phyloP scores from a whole-genome alignment of 2,797 vertebrate genomes.

The Vespertilio murinus region DNA sequence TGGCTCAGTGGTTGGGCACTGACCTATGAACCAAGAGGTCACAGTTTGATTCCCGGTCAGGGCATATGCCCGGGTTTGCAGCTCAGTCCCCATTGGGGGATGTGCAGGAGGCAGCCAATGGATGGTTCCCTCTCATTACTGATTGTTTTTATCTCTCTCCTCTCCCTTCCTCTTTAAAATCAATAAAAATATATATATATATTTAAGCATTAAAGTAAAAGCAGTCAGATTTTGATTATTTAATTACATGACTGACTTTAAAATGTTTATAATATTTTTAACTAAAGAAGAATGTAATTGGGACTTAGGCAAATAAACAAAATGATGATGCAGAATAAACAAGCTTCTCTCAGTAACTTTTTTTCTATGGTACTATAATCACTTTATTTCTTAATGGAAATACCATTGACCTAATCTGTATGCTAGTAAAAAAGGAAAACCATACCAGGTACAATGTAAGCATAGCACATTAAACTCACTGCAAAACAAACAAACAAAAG shows the following conservation, averaged over 20 bases:
- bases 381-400: conserved; percentile 57
- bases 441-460: conserved; percentile 7
- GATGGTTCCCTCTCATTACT: no score
- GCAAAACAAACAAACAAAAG: neutral
- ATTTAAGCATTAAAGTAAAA: no score
- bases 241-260: conserved; percentile 6
- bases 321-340: conserved; percentile 19
- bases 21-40: no score
- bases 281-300: conserved; percentile 29
- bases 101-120: no score
- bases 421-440: conserved; percentile 36
- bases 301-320: conserved; percentile 40
- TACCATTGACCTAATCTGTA: conserved; percentile 2
- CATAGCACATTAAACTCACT: neutral
- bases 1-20: no score
- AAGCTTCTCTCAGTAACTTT: conserved; percentile 20
- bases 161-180: no score
- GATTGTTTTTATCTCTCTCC: no score
- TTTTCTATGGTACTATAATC: conserved; percentile 29
- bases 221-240: conserved; percentile 30
- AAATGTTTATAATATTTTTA: conserved; percentile 22
- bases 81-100: no score
- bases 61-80: no score
- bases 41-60: no score
- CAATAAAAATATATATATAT: no score